Evolutionary conservation across 2,113 vertebrate species (phyloP).

Genomic region (Rhea americana): DNA sequence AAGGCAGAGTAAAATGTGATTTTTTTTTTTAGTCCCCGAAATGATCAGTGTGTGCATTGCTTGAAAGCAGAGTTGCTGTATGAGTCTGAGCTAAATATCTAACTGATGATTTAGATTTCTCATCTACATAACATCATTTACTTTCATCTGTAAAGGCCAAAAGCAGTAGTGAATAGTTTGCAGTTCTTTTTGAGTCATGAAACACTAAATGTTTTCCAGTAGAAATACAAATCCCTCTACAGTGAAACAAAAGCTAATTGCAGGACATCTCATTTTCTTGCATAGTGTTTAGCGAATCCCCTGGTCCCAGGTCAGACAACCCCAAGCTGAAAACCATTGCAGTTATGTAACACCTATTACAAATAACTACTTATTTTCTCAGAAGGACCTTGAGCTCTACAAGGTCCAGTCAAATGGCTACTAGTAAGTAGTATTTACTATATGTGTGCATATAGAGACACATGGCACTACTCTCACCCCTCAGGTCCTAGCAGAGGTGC

Average conservation of each 20-base stretch:
- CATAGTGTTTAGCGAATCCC: not conserved
- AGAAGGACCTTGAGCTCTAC: not conserved
- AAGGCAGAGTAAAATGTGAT: not conserved
- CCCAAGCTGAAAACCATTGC: not conserved
- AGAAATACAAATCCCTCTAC: not conserved
- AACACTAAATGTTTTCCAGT: not conserved
- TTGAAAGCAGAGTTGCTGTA: not conserved
- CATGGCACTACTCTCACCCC: not conserved
- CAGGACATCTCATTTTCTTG: slow-evolving; percentile 8
- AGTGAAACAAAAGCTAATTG: not conserved
- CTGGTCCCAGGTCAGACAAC: not conserved
- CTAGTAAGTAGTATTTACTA: not conserved
- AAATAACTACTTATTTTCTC: slow-evolving; percentile 18
- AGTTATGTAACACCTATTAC: not conserved
- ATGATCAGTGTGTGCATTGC: not conserved
- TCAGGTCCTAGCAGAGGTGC: not conserved
- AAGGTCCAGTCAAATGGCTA: not conserved
- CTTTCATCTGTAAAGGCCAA: not conserved
- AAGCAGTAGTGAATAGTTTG: not conserved
- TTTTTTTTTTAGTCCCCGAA: not conserved
- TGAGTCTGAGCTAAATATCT: not conserved
- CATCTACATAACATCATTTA: not conserved
- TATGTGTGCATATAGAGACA: not conserved
- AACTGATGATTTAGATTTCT: not conserved
- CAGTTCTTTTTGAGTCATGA: not conserved